Conservation (phyloP, 2,888 invertebrate genomes). For the Tryphoninae sp. region DNA sequence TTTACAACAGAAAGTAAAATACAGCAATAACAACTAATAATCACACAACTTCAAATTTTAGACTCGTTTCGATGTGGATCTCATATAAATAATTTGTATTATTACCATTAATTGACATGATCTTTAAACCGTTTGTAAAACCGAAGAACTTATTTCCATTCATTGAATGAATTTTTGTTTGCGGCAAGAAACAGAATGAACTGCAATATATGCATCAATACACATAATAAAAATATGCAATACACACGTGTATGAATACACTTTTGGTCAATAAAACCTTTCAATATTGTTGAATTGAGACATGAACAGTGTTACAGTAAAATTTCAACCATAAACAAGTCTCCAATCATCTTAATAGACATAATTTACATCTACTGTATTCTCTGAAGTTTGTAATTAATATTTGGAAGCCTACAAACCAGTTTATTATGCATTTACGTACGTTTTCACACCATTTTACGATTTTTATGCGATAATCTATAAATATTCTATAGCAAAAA, state of each 20-base stretch:
- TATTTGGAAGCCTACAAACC: conserved; percentile 42
- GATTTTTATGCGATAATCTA: conserved; percentile 50
- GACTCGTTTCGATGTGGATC: conserved; percentile 51
- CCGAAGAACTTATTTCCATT: conserved; percentile 25
- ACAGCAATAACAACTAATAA: conserved; percentile 58
- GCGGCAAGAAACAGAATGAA: conserved; percentile 38
- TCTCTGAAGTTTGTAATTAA: not conserved
- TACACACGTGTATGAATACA: not conserved
- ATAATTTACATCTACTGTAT: conserved; percentile 30
- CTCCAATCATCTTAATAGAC: conserved; percentile 15
- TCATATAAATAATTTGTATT: conserved; percentile 48
- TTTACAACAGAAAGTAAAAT: conserved; percentile 59
- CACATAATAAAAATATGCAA: conserved; percentile 1
- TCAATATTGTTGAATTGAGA: conserved; percentile 21
- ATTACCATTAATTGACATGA: conserved; percentile 36
- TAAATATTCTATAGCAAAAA: conserved; percentile 68
- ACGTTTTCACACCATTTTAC: conserved; percentile 45
- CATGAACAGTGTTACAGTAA: conserved; percentile 14
- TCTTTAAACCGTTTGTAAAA: conserved; percentile 36
- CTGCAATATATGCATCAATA: not conserved
- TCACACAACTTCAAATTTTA: conserved; percentile 48
- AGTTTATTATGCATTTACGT: conserved; percentile 41
- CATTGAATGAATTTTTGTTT: conserved; percentile 25
- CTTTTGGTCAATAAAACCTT: conserved; percentile 11
- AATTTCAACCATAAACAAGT: conserved; percentile 4